These are phyloP conservation scores for Ridgeia piscesae DNA, from an alignment of 1,140 invertebrate species.

Conservation along the genomic window DNA sequence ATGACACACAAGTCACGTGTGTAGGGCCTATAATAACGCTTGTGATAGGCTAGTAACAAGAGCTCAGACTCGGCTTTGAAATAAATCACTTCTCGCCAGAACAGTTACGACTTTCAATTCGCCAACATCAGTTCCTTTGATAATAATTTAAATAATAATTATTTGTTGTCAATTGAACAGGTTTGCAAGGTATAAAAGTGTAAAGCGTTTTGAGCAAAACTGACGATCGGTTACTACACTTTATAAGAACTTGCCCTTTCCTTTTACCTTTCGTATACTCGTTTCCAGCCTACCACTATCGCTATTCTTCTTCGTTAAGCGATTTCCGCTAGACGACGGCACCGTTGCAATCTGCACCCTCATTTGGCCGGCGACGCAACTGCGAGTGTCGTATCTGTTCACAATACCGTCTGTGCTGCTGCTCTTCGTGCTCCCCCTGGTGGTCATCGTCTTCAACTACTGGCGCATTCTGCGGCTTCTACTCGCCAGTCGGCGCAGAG, in stretches of 20 bases:
- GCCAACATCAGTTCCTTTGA: too few relatives aligned
- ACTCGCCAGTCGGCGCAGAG: not conserved
- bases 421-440: not conserved
- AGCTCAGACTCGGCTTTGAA: too few relatives aligned
- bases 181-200: too few relatives aligned
- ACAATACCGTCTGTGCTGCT: conserved; percentile 8
- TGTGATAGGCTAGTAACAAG: too few relatives aligned
- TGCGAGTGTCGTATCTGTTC: conserved; percentile 4
- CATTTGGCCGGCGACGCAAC: not conserved
- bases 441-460: not conserved
- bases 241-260: not conserved
- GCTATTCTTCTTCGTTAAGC: not conserved
- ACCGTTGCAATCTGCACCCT: conserved; percentile 6
- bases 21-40: too few relatives aligned
- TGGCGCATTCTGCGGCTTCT: not conserved
- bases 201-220: too few relatives aligned
- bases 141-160: too few relatives aligned
- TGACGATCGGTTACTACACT: too few relatives aligned
- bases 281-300: not conserved
- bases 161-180: too few relatives aligned
- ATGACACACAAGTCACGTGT: too few relatives aligned
- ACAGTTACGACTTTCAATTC: too few relatives aligned
- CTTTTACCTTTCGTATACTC: not conserved
- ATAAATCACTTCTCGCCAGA: too few relatives aligned
- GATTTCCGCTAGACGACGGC: not conserved